Conservation (phyloP, 2,888 invertebrate genomes). For the Uropetala carovei region DNA sequence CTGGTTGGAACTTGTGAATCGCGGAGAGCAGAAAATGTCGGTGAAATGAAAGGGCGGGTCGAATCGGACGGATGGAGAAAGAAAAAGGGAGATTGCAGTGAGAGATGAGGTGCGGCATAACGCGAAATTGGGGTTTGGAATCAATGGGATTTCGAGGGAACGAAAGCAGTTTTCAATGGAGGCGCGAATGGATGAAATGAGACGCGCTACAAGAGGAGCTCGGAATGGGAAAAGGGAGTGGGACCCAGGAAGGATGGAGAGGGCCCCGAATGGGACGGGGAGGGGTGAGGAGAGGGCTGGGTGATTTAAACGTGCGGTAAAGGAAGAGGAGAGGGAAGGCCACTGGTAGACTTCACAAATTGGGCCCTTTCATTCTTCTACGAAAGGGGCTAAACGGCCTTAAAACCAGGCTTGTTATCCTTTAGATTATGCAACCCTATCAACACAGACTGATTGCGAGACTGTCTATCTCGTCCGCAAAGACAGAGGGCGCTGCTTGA, state of each 20-base stretch:
- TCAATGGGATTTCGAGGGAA: too few species aligned
- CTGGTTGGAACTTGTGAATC: too few species aligned
- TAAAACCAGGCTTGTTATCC: constrained; percentile 4
- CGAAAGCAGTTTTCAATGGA: background rate
- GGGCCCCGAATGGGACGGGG: background rate
- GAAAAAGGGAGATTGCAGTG: too few species aligned
- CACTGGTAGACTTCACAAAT: constrained; percentile 42
- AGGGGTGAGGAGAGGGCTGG: background rate
- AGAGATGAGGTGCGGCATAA: too few species aligned
- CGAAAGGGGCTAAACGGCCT: background rate
- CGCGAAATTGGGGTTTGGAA: too few species aligned
- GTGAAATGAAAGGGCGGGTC: too few species aligned
- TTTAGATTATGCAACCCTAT: constrained; percentile 1
- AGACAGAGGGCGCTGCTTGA: background rate
- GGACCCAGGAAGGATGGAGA: background rate
- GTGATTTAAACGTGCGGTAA: constrained; percentile 26
- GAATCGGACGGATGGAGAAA: too few species aligned
- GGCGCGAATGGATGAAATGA: background rate
- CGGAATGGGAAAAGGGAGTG: background rate
- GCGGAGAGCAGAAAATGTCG: too few species aligned
- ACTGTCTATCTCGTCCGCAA: too few species aligned
- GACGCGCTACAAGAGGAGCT: background rate
- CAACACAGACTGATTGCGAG: background rate
- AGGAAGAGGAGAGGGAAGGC: background rate
- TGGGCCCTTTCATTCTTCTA: background rate